Percentiles rank a stretch among this genome's conserved stretches.
Evolutionary conservation across 2,888 invertebrate genomes (phyloP).

Genomic region (Linnaemya vulpina): DNA sequence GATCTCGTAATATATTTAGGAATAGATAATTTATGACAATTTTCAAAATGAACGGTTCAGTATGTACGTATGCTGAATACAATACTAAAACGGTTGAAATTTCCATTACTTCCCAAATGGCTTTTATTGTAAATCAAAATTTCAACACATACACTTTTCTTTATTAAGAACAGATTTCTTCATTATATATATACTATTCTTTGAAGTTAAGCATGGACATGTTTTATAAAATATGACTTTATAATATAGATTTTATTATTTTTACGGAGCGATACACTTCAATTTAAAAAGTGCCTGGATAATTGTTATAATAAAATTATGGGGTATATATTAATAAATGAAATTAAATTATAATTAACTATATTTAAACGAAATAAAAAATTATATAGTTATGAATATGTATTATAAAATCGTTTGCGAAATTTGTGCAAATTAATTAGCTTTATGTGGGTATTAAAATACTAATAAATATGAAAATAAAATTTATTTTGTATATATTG

Average conservation of each 20-base stretch:
- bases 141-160: conserved; percentile 14
- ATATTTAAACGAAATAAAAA: conserved; percentile 42
- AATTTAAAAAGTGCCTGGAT: conserved; percentile 14
- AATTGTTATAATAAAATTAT: background rate
- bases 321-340: conserved; percentile 15
- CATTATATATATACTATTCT: background rate
- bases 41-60: conserved; percentile 3
- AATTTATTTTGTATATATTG: conserved; percentile 31
- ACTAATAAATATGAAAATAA: conserved; percentile 57
- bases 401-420: conserved; percentile 53
- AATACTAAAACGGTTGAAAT: background rate
- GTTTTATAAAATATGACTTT: conserved; percentile 1
- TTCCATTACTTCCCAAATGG: conserved; percentile 28
- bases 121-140: conserved; percentile 29
- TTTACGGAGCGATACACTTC: conserved; percentile 34
- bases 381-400: conserved; percentile 20
- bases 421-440: conserved; percentile 56
- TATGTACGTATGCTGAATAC: conserved; percentile 5
- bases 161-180: background rate
- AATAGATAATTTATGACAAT: conserved; percentile 12
- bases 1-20: conserved; percentile 32
- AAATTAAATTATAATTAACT: conserved; percentile 50
- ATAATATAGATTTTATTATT: conserved; percentile 18
- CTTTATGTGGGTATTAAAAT: conserved; percentile 44
- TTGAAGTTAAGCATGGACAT: conserved; percentile 10